phyloP scores from a whole-genome alignment of 2,888 invertebrate genomes.

The Sphaeridia pumilis region DNA sequence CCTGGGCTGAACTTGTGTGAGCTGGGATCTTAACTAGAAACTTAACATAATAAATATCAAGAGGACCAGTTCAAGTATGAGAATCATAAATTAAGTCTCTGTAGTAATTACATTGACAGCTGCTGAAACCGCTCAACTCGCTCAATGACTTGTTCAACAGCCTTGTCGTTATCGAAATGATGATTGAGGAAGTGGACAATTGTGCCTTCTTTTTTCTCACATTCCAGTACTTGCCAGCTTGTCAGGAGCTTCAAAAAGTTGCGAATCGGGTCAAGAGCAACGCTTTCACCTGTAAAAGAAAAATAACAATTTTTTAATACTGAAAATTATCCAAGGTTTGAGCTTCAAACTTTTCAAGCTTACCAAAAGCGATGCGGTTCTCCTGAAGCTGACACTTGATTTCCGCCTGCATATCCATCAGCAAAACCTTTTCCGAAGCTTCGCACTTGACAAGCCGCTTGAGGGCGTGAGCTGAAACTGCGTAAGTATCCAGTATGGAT shows the following conservation, averaged over 20 bases:
- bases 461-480: conserved; percentile 51
- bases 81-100: too few species aligned
- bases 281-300: conserved; percentile 61
- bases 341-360: conserved; percentile 35
- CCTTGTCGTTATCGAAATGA: conserved; percentile 39
- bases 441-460: conserved; percentile 47
- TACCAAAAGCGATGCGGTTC: conserved; percentile 53
- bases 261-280: conserved; percentile 72
- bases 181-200: conserved; percentile 43
- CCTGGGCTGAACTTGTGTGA: too few species aligned
- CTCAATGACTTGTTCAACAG: conserved; percentile 24
- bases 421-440: conserved; percentile 54
- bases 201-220: conserved; percentile 39
- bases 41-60: too few species aligned
- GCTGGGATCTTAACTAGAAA: too few species aligned
- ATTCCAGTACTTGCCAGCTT: conserved; percentile 67
- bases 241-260: conserved; percentile 71
- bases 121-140: conserved; percentile 27
- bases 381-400: conserved; percentile 52
- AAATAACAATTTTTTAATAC: conserved; percentile 18
- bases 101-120: too few species aligned
- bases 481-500: conserved; percentile 64
- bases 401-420: conserved; percentile 53
- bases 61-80: too few species aligned
- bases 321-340: background rate